A percentile compares a stretch with the other conserved stretches of the same genome.
Conservation (phyloP, 2,113 vertebrate species). For the Murina feae region DNA sequence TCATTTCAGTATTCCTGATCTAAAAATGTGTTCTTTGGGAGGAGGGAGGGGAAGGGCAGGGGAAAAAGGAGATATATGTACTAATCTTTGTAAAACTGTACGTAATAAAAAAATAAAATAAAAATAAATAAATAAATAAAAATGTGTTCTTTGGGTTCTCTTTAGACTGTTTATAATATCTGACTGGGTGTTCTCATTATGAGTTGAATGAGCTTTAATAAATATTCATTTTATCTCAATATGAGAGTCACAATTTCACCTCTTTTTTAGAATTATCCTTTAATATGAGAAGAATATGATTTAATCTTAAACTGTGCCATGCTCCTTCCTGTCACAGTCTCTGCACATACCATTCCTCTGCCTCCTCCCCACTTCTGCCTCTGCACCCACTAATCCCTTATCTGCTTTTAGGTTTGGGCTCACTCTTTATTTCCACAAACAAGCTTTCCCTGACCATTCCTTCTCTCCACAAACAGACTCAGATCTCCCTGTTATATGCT, state of each 20-base stretch:
- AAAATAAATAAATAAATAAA: no score
- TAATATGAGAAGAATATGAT: not conserved
- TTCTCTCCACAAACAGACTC: not conserved
- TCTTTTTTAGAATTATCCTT: conserved; percentile 2
- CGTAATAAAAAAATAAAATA: no score
- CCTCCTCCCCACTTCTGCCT: not conserved
- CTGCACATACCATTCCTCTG: not conserved
- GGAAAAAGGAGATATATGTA: no score
- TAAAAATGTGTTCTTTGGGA: not conserved
- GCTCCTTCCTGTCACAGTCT: not conserved
- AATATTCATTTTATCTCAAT: not conserved
- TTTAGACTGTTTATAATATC: not conserved
- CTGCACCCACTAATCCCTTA: not conserved
- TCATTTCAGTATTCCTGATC: not conserved
- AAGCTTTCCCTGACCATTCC: not conserved
- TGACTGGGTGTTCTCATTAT: not conserved
- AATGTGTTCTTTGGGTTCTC: not conserved
- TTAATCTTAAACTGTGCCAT: not conserved
- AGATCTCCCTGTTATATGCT: not conserved
- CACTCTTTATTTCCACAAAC: not conserved
- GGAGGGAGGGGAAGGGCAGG: no score
- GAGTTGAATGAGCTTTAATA: conserved; percentile 8
- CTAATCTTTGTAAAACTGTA: no score
- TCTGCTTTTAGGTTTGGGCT: not conserved
- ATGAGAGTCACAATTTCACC: not conserved